Percentiles rank a stretch among this genome's conserved stretches.
These are phyloP conservation scores for Nemurella pictetii DNA, from an alignment of 2,888 invertebrate species.

Conservation along the genomic window DNA sequence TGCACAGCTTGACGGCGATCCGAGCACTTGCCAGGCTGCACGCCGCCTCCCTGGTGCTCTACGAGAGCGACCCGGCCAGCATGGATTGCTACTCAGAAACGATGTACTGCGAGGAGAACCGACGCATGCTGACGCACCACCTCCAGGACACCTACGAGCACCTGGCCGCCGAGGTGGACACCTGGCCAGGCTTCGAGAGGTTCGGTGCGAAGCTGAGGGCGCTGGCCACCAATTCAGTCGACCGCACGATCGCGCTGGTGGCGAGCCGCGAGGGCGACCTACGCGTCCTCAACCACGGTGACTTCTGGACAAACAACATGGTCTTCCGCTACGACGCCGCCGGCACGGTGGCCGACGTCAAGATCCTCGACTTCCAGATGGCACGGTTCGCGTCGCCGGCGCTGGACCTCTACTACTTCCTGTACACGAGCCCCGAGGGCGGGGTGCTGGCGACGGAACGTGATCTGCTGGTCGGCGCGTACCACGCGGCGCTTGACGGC, in stretches of 20 bases:
- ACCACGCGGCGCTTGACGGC: conserved; percentile 31
- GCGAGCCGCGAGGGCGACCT: neutral
- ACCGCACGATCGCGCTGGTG: neutral
- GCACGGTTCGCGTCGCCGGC: conserved; percentile 36
- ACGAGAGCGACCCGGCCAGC: conserved; percentile 23
- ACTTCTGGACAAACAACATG: conserved; percentile 40
- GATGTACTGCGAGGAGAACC: conserved; percentile 16
- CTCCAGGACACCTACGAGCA: neutral
- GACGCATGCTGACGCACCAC: neutral
- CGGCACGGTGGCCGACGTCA: conserved; percentile 31
- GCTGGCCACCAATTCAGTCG: neutral
- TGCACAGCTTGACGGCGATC: conserved; percentile 18
- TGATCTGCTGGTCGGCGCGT: conserved; percentile 35
- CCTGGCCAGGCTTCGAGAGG: conserved; percentile 34
- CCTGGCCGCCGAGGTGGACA: conserved; percentile 17
- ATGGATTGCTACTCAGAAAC: conserved; percentile 29
- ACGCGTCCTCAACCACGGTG: conserved; percentile 35
- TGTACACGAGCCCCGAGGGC: conserved; percentile 30
- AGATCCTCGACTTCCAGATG: conserved; percentile 37
- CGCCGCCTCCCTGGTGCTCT: conserved; percentile 34
- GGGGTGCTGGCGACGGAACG: conserved; percentile 21
- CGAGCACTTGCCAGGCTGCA: conserved; percentile 34
- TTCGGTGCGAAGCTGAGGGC: conserved; percentile 18
- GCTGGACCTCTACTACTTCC: conserved; percentile 40
- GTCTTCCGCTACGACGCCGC: conserved; percentile 35